These are phyloP conservation scores for Mormyrus iriodes DNA, from an alignment of 2,113 vertebrate species.

Conservation along the genomic window DNA sequence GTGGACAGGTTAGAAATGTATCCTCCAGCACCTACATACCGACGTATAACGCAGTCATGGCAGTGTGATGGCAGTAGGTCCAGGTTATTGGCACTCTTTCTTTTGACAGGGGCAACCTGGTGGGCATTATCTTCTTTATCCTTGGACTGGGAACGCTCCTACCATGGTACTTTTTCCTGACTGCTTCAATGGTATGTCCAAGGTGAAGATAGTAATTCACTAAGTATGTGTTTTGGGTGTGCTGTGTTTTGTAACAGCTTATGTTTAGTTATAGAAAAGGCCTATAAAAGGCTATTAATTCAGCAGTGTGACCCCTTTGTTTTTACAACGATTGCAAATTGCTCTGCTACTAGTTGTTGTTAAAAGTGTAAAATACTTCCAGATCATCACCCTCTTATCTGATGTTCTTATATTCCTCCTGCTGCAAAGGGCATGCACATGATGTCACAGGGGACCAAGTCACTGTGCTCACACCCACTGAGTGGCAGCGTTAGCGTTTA, in stretches of 20 bases:
- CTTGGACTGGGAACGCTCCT: constrained; percentile 79
- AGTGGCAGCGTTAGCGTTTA: no score
- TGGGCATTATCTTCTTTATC: constrained; percentile 73
- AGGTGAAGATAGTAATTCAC: not conserved
- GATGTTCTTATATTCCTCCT: no score
- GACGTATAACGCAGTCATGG: not conserved
- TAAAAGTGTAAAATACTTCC: no score
- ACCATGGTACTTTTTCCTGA: constrained; percentile 90
- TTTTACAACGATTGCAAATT: no score
- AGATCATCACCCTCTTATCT: no score
- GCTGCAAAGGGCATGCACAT: no score
- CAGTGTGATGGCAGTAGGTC: not conserved
- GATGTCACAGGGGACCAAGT: no score
- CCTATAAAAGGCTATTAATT: not conserved
- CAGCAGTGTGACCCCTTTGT: not conserved
- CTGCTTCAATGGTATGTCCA: constrained; percentile 65
- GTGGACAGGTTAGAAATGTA: not conserved
- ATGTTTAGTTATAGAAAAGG: not conserved
- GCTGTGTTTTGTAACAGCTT: not conserved
- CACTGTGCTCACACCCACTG: no score
- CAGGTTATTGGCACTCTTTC: not conserved
- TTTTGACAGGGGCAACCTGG: constrained; percentile 58
- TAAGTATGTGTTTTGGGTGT: not conserved
- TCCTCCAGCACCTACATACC: no score
- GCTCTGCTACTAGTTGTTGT: no score